These are phyloP conservation scores for Rhyacichthys aspro DNA, from an alignment of 2,797 vertebrate genomes.

Conservation along the genomic window DNA sequence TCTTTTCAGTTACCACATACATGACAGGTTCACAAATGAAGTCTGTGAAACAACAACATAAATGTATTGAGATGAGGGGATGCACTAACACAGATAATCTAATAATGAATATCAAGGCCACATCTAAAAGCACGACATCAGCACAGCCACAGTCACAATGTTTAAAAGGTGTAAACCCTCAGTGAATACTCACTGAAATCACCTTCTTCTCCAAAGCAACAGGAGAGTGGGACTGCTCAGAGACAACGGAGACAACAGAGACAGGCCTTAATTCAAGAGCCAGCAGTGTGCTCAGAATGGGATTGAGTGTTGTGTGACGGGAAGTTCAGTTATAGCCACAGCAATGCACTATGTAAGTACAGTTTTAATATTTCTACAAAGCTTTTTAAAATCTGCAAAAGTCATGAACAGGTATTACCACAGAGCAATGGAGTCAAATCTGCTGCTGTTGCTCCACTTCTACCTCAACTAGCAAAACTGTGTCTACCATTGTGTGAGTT, in stretches of 20 bases:
- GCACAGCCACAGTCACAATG: constrained; percentile 63
- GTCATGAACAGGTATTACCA: no score
- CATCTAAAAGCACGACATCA: constrained; percentile 39
- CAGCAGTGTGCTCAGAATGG: constrained; percentile 15
- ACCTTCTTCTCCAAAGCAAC: constrained; percentile 87
- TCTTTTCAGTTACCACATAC: constrained; percentile 17
- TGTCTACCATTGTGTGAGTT: no score
- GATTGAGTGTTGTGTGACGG: not conserved
- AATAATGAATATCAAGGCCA: constrained; percentile 48
- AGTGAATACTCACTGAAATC: constrained; percentile 88
- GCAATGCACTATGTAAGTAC: no score
- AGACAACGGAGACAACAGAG: constrained; percentile 77
- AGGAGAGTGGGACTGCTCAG: constrained; percentile 85
- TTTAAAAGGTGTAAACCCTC: constrained; percentile 55
- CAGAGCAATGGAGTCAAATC: no score
- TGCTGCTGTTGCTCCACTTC: no score
- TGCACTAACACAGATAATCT: constrained; percentile 26
- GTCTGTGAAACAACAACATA: constrained; percentile 11
- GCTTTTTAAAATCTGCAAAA: no score
- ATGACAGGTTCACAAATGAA: constrained; percentile 32
- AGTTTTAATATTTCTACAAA: no score
- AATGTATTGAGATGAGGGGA: constrained; percentile 40
- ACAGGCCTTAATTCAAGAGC: constrained; percentile 68
- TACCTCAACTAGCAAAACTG: no score
- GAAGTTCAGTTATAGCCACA: not conserved